These are phyloP conservation scores for Regulus satrapa DNA, from an alignment of 2,113 vertebrate species.

Conservation along the genomic window DNA sequence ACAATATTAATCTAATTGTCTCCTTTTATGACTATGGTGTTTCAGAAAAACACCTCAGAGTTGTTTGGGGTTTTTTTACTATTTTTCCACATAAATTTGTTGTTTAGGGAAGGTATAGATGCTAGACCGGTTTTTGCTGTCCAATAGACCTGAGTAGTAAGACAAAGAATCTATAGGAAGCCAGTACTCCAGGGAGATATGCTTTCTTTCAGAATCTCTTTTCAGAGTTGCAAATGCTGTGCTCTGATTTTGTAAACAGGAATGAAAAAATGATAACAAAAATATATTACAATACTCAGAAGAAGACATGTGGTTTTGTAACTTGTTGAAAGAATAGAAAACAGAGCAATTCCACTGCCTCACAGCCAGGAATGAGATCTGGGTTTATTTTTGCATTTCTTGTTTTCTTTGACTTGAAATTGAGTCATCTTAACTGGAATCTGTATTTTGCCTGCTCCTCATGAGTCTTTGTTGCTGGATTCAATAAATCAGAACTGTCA, in stretches of 20 bases:
- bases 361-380: neutral
- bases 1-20: neutral
- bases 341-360: neutral
- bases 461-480: neutral
- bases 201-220: neutral
- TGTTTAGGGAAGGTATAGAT: neutral
- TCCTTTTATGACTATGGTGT: neutral
- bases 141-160: neutral
- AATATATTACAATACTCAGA: neutral
- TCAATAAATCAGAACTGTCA: neutral
- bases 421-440: neutral
- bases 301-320: neutral
- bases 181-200: neutral
- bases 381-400: neutral
- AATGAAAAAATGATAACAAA: neutral
- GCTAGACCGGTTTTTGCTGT: neutral
- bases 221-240: neutral
- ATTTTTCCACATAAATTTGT: neutral
- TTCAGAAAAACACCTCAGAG: accelerated
- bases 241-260: neutral
- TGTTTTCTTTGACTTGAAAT: neutral
- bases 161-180: neutral
- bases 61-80: neutral
- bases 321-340: neutral
- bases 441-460: neutral